phyloP scores from a whole-genome alignment of 2,113 vertebrate genomes.

The Anthoscopus minutus region DNA sequence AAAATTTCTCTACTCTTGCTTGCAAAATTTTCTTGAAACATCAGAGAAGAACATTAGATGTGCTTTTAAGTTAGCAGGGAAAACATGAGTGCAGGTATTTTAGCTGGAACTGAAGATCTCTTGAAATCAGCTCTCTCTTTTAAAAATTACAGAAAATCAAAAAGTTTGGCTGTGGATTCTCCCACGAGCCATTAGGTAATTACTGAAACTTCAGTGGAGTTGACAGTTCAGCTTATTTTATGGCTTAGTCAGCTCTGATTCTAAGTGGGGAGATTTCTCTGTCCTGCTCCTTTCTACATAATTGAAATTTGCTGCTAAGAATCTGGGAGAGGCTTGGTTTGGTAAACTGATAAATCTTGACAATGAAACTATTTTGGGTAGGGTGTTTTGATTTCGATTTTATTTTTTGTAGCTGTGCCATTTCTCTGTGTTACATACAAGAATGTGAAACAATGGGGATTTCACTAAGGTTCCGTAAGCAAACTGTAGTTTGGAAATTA shows the following conservation, averaged over 20 bases:
- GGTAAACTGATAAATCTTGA: not conserved
- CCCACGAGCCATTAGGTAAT: not conserved
- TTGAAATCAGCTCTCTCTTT: not conserved
- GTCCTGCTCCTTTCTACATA: not conserved
- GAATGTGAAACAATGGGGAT: not conserved
- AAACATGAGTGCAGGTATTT: not conserved
- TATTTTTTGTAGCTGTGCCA: not conserved
- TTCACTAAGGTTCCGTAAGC: not conserved
- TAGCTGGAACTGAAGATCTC: not conserved
- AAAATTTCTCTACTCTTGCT: not conserved
- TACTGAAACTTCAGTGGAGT: not conserved
- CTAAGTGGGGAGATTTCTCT: not conserved
- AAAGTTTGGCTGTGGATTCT: not conserved
- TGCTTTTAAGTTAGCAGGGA: not conserved
- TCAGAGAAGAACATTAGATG: not conserved
- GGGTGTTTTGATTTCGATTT: not conserved
- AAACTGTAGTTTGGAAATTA: not conserved
- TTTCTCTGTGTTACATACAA: not conserved
- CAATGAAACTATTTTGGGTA: not conserved
- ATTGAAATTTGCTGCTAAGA: not conserved
- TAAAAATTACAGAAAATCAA: not conserved
- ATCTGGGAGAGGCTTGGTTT: not conserved
- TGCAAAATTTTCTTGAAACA: not conserved
- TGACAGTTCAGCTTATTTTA: not conserved
- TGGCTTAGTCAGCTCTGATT: not conserved